These are phyloP conservation scores for Sphecodes monilicornis DNA, from an alignment of 2,888 invertebrate species.

Conservation along the genomic window DNA sequence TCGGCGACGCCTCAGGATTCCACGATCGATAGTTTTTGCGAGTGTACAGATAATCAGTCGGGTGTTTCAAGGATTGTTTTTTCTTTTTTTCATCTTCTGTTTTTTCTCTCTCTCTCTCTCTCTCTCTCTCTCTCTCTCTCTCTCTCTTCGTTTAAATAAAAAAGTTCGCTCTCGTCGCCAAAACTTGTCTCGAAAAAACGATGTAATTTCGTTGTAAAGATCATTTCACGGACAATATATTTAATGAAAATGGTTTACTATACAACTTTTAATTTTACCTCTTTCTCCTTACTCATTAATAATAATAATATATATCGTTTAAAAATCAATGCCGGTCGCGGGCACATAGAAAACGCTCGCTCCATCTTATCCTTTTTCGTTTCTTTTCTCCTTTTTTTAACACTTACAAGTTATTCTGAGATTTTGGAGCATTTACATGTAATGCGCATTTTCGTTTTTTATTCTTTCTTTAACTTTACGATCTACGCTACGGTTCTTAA, in stretches of 20 bases:
- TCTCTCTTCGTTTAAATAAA: conserved; percentile 66
- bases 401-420: conserved; percentile 79
- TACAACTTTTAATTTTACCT: conserved; percentile 82
- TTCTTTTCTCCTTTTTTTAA: conserved; percentile 53
- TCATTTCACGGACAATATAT: conserved; percentile 81
- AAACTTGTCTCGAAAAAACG: conserved; percentile 77
- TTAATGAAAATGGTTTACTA: conserved; percentile 81
- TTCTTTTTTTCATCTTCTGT: background rate
- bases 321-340: conserved; percentile 81
- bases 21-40: conserved; percentile 63
- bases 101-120: background rate
- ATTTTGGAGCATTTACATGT: conserved; percentile 76
- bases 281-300: conserved; percentile 78
- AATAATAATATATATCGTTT: conserved; percentile 75
- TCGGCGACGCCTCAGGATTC: conserved; percentile 73
- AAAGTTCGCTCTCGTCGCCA: conserved; percentile 78
- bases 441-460: conserved; percentile 65
- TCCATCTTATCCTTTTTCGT: conserved; percentile 42
- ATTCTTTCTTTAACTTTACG: conserved; percentile 64
- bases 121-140: background rate
- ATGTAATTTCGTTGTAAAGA: conserved; percentile 82
- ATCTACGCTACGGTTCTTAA: conserved; percentile 81
- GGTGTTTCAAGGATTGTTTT: conserved; percentile 62
- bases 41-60: conserved; percentile 74
- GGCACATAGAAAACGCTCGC: conserved; percentile 75